Conservation (phyloP, 2,797 vertebrate species). For the Myotis pilosus region DNA sequence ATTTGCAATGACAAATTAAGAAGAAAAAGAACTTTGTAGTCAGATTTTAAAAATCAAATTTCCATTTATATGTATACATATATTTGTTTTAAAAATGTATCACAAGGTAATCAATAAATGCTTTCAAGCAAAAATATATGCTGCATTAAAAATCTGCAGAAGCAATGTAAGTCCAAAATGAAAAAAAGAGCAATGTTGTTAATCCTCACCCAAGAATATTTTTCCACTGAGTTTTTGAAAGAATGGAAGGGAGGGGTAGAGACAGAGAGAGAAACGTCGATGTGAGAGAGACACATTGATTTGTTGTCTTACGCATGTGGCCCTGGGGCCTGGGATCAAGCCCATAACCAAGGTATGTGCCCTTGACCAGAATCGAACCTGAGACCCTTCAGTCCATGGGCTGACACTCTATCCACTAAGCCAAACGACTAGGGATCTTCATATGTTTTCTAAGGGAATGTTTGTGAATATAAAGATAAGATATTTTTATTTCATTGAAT, state of each 20-base stretch:
- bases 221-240: background rate
- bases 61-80: background rate
- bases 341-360: background rate
- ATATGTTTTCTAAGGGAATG: slow-evolving; percentile 32
- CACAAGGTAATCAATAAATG: background rate
- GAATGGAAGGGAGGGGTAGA: background rate
- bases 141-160: slow-evolving; percentile 36
- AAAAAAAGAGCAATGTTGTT: background rate
- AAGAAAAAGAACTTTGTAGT: background rate
- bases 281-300: background rate
- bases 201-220: background rate
- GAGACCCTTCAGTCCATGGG: background rate
- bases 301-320: background rate
- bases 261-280: background rate
- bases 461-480: background rate
- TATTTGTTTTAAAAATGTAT: background rate
- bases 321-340: background rate
- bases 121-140: background rate
- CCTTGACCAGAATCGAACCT: background rate
- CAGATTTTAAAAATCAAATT: slow-evolving; percentile 1
- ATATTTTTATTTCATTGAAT: background rate
- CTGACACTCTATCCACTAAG: background rate
- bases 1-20: background rate
- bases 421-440: background rate
- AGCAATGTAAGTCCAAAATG: background rate